phyloP scores from a whole-genome alignment of 2,797 vertebrate species.

The Phataginus tetradactyla region DNA sequence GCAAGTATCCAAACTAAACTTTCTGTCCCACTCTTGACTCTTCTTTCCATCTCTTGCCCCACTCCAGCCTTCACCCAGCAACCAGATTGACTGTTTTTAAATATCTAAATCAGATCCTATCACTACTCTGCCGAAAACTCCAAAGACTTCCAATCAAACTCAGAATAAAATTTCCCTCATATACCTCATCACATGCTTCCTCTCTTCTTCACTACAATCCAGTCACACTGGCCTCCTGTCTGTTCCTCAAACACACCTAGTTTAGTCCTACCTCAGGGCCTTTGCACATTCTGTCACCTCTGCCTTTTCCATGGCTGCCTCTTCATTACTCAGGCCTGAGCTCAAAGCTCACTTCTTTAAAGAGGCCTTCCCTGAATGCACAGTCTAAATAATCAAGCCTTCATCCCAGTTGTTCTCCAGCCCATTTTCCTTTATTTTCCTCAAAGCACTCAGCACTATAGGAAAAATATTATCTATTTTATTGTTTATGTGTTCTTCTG shows the following conservation, averaged over 20 bases:
- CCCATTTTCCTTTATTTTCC: not conserved
- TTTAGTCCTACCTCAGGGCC: not conserved
- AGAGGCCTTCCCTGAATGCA: not conserved
- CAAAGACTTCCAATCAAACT: not conserved
- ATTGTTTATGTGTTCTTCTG: not conserved
- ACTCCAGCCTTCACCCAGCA: not conserved
- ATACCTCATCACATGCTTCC: not conserved
- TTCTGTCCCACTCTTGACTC: not conserved
- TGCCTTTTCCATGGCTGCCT: not conserved
- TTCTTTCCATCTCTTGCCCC: not conserved
- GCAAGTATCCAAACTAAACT: not conserved
- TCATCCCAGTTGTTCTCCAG: not conserved
- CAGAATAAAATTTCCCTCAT: not conserved
- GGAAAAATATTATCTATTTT: slow-evolving; percentile 15
- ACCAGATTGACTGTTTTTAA: not conserved
- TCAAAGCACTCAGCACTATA: not conserved
- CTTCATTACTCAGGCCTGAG: not conserved
- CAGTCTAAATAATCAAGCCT: not conserved
- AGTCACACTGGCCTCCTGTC: not conserved
- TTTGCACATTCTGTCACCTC: not conserved
- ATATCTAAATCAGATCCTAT: not conserved
- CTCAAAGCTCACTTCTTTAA: slow-evolving; percentile 14
- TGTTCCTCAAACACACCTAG: not conserved
- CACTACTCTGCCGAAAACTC: not conserved
- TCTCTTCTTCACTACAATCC: not conserved